Conservation (phyloP, 1,140 invertebrate genomes). For the Drosophila bocki region DNA sequence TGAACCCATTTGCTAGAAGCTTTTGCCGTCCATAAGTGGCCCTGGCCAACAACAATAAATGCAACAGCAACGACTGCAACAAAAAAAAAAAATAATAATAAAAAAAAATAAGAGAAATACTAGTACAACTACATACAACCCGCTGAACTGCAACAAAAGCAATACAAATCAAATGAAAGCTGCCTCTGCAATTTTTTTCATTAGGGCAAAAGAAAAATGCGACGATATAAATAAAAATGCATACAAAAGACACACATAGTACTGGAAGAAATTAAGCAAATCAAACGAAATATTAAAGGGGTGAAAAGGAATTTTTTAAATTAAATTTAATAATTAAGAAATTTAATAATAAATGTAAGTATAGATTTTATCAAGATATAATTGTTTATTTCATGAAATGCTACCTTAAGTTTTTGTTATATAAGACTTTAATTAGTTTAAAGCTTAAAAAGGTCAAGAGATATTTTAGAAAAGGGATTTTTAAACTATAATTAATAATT, state of each 20-base stretch:
- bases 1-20: constrained; percentile 68
- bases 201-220: constrained; percentile 71
- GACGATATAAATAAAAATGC: constrained; percentile 74
- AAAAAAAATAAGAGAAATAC: constrained; percentile 50
- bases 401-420: too few species aligned
- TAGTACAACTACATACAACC: constrained; percentile 33
- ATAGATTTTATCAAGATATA: fast-evolving
- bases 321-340: too few species aligned
- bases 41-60: constrained; percentile 61
- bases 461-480: neutral
- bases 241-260: constrained; percentile 63
- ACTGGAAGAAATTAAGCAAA: constrained; percentile 13
- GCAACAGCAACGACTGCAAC: constrained; percentile 22
- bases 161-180: constrained; percentile 81
- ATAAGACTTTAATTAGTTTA: too few species aligned
- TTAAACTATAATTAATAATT: too few species aligned
- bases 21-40: constrained; percentile 75
- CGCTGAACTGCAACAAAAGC: constrained; percentile 56
- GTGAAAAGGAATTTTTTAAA: neutral
- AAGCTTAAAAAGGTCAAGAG: too few species aligned
- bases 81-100: constrained; percentile 39
- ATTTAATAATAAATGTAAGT: too few species aligned
- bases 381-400: neutral
- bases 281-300: neutral
- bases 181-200: constrained; percentile 58